phyloP scores from a whole-genome alignment of 2,797 vertebrate species.

The Anolis apletophallus region DNA sequence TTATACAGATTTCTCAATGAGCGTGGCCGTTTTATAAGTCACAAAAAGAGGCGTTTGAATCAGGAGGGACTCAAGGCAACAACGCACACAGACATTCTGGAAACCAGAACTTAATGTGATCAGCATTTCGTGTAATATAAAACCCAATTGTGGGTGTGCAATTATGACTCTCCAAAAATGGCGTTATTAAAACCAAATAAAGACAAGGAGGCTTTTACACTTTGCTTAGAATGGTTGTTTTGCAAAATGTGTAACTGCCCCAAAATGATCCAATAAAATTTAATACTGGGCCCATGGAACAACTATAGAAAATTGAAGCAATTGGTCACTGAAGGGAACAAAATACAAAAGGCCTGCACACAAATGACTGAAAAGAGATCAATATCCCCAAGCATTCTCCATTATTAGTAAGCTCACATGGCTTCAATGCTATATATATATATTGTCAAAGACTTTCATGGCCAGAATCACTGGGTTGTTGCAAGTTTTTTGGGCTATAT shows the following conservation, averaged over 20 bases:
- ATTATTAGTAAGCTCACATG: background rate
- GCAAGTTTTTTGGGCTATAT: too few relatives aligned
- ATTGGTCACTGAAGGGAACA: background rate
- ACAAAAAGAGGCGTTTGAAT: background rate
- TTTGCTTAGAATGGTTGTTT: background rate
- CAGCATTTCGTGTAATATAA: background rate
- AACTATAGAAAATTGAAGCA: background rate
- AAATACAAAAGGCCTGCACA: background rate
- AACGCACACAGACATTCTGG: background rate
- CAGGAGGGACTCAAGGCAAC: background rate
- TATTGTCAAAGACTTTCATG: too few relatives aligned
- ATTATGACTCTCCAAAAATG: too few relatives aligned
- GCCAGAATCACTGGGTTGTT: too few relatives aligned
- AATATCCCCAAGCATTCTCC: background rate
- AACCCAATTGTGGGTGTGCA: background rate
- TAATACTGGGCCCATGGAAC: background rate
- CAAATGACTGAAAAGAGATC: background rate
- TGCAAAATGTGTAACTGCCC: background rate
- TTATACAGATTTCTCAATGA: slow-evolving; percentile 9
- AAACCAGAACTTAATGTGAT: background rate
- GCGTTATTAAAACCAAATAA: too few relatives aligned
- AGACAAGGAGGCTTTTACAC: too few relatives aligned
- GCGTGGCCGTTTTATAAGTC: background rate
- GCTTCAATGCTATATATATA: too few relatives aligned
- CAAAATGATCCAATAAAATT: background rate